Percentiles rank a stretch among this genome's conserved stretches.
These are phyloP conservation scores for Noctilio leporinus DNA, from an alignment of 2,113 vertebrate species.

Conservation along the genomic window DNA sequence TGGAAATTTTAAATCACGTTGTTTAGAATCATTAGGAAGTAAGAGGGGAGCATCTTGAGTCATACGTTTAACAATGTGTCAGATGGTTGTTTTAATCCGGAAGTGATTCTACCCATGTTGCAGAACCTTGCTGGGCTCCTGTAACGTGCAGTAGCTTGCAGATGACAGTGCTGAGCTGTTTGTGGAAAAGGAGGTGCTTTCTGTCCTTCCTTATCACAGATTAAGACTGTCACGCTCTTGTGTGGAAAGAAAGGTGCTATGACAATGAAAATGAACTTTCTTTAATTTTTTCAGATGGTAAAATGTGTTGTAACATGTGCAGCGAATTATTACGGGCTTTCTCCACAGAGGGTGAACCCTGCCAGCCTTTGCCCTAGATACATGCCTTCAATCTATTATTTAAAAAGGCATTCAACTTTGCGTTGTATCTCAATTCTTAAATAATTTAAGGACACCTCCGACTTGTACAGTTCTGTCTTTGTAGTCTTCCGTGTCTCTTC, in stretches of 20 bases:
- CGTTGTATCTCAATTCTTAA: constrained; percentile 55
- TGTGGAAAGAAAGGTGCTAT: not conserved
- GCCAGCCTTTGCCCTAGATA: constrained; percentile 29
- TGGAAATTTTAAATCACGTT: constrained; percentile 30
- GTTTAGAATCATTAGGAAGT: not conserved
- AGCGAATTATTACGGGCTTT: constrained; percentile 36
- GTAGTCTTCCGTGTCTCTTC: constrained; percentile 64
- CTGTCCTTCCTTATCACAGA: not conserved
- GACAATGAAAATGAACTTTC: constrained; percentile 41
- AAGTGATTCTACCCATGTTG: constrained; percentile 15
- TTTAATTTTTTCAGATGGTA: constrained; percentile 31
- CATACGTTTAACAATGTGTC: not conserved
- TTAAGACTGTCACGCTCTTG: constrained; percentile 24
- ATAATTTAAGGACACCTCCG: constrained; percentile 58
- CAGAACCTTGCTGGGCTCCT: not conserved
- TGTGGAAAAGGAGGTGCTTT: not conserved
- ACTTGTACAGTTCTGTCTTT: constrained; percentile 65
- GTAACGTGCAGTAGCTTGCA: not conserved
- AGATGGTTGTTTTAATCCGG: not conserved
- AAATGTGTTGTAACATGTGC: not conserved
- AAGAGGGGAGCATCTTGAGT: not conserved
- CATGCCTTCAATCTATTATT: constrained; percentile 61
- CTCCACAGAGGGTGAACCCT: not conserved
- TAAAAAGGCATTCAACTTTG: constrained; percentile 44
- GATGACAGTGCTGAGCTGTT: not conserved